Base-by-base conservation (phyloP, 2,888 invertebrate species). In the Cephus nigrinus region DNA sequence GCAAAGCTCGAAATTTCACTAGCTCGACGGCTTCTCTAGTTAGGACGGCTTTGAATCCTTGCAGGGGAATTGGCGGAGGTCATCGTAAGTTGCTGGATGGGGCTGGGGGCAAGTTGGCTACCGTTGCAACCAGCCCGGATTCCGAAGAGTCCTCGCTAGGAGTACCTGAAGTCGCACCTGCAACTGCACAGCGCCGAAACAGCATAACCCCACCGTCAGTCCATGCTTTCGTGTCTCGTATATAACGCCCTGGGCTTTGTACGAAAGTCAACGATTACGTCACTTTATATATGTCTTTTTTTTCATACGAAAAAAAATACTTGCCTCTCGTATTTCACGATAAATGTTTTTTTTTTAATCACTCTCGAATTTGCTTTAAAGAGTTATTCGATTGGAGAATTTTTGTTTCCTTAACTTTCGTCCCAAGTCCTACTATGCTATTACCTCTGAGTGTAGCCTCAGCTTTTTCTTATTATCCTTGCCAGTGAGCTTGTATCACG, bases 121-220 rank as follows among this genome's bases (percentile, higher is more conserved):
- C 93, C 81, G 92, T 93, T 86, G 92, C 93, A 83, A 93, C 92
- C 90, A 93, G 93, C 88, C 93, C 93, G 83, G 92, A 92, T 87
- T 93, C 93, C 84, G 93, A 93, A 83, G 92, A 92, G 88, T 90
- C 91, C 84, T 85, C 88, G 78, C 86, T 90, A 84, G 85, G 86
- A 85, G 88, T 89, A 83, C 90, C 88, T 85, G 90, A 88, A 84
- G 88, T 86, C 84, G 87, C 86, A 83, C 87, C 88, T 82, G 85
- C 88, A 79, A 87, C 84, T 84, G 86, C 86, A 85, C 91, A 92
- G 87, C 92, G 93, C 84, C 92, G 93, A 88, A 92, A 93, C 92
- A 93, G 93, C 92, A 92, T 93, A 90, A 93, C 93, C 89, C 90
- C 90, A 91, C 92, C 92, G 93, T 93, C 93, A 93, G 93, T 93